Base-by-base conservation (phyloP, 2,797 vertebrate genomes). In the Meriones psammophilus region DNA sequence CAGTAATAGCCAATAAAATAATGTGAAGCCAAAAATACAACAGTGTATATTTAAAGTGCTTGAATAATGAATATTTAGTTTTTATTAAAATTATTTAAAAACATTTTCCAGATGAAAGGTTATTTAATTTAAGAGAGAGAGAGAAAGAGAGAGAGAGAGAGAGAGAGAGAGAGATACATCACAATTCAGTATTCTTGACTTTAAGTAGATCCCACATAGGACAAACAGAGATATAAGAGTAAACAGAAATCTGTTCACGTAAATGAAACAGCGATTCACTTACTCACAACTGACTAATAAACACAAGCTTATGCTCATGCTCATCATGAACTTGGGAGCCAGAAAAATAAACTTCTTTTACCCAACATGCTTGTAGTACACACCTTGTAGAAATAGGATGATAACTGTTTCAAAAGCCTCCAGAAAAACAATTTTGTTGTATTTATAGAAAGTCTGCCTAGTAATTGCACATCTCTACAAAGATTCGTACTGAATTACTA, bases 371-470 rank as follows among this genome's bases (percentile, higher is more conserved):
- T 46, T 14, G 12, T 79, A 58, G 33, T 17, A 78, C 20, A 17
- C 1, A 58, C 39, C 22, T 50, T 33, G 30, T 30, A 9, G 30
- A 77, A 73, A 85, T 85, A 50, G 24, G n/a, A 39, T 26, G 3
- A 56, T 28, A 50, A 84, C 56, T 56, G 3, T 56, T 58, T 28
- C 68, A 88, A 89, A 93, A 22, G 0, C 42, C 83, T 84, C 71
- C n/a, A 42, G 30, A 80, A 90, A 64, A 68, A 14, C 26, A 68
- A 13, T 56, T 77, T 68, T 18, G 12, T 76, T 66, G 13, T 76
- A n/a, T 76, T 93, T 81, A 71, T 81, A 73, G 39, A 89, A 95
- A 80, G 8, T 26, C 73, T 92, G 8, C 42, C 80, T 8, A 89
- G 39, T 36, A 39, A 73, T 81, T 60, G 50, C 33, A 50, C 58